Base-by-base conservation (phyloP, 1,140 invertebrate species). In the Brachionus rubens region DNA sequence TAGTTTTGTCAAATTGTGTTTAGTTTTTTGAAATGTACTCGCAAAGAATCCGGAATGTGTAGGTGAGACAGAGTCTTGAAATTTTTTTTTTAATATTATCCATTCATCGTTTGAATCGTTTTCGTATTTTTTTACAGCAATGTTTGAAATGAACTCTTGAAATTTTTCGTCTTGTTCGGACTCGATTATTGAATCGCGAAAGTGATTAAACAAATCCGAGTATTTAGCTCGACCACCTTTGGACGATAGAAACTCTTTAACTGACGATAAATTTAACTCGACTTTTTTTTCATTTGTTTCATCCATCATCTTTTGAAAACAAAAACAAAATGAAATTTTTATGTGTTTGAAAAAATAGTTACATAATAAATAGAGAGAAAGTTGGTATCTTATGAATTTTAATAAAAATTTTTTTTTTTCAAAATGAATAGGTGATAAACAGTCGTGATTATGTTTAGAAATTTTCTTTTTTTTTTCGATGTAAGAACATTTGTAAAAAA, bases 111-210 rank as follows among this genome's bases (percentile, higher is more conserved):
- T 50, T 0, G 68, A 26, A 19, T 65, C 59, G 10, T 65, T 36
- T 41, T 59, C 59, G 59, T 65, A 65, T 65, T 65, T 65, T 24
- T 65, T 65, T 3, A 65, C 46, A 50, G 68, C 68, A 14, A 72
- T 72, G 21, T 48, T 72, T 21, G 68, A 50, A 40, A 72, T 40
- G 21, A 72, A 50, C 28, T 72, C 46, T 26, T 72, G 68, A 28
- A 72, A 72, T 26, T 72, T 48, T 19, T 72, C 68, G 12, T 72
- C 68, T 72, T 50, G 46, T 16, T 36, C 68, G 48, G 68, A 72
- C 4, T 72, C 59, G 9, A 24, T 72, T 30, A 72, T 72, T 3
- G 46, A 50, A 26, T 48, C 46, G 2, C 68, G 19, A 6, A 50
- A 72, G 28, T 72, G 46, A 14, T 72, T 24, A 19, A 72, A 72